A percentile compares a stretch with the other conserved stretches of the same genome.
Conservation (phyloP, 1,140 invertebrate species). For the Daktulosphaira vitifoliae region DNA sequence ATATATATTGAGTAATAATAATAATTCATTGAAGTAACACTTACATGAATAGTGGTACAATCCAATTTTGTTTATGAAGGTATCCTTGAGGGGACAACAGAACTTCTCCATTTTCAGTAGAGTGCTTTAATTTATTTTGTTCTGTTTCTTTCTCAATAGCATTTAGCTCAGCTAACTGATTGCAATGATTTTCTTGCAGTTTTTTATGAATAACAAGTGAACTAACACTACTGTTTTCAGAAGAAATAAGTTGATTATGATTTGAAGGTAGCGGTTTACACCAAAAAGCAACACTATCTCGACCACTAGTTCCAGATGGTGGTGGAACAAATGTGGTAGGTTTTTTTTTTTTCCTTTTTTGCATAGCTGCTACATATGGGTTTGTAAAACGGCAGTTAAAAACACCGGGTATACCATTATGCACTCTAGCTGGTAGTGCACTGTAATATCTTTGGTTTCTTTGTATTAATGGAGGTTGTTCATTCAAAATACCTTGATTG, state of each 20-base stretch:
- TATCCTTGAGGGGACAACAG: conserved; percentile 38
- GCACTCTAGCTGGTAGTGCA: conserved; percentile 34
- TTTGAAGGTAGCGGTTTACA: conserved; percentile 55
- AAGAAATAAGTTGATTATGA: conserved; percentile 45
- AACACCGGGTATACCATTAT: conserved; percentile 65
- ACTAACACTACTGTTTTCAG: conserved; percentile 56
- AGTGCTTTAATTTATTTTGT: conserved; percentile 62
- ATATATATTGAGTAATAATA: not conserved
- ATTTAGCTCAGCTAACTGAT: conserved; percentile 70
- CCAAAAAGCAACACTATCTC: conserved; percentile 63
- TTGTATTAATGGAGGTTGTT: conserved; percentile 11
- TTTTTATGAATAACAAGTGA: conserved; percentile 75
- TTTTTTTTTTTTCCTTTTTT: conserved; percentile 79
- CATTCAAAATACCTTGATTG: not conserved
- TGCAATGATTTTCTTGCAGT: conserved; percentile 77
- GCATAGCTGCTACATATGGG: conserved; percentile 49
- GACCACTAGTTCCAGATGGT: conserved; percentile 47
- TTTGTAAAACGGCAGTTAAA: conserved; percentile 81
- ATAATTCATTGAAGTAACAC: not conserved
- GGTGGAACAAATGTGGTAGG: conserved; percentile 77
- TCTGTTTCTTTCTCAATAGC: conserved; percentile 77
- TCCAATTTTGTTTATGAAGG: conserved; percentile 40
- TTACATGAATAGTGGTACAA: conserved; percentile 38
- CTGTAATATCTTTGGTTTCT: conserved; percentile 30
- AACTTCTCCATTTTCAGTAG: conserved; percentile 42